Conservation (phyloP, 2,888 invertebrate species). For the Elmis aenea region DNA sequence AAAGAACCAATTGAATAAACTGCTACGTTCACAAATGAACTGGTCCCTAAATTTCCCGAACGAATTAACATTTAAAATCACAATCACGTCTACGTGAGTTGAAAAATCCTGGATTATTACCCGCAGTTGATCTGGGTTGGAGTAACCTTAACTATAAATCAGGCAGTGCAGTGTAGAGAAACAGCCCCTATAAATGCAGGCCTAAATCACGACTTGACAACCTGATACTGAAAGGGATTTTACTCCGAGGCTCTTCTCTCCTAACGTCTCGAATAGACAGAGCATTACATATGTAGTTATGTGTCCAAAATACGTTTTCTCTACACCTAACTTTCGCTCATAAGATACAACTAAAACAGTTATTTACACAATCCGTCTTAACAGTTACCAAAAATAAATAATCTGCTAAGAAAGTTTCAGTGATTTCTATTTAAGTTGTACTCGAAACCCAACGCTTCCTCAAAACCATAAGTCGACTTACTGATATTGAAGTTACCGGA, state of each 20-base stretch:
- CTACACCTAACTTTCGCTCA: neutral
- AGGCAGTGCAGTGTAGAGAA: constrained; percentile 33
- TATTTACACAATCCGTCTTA: no score
- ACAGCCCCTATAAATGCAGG: constrained; percentile 44
- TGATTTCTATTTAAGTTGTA: no score
- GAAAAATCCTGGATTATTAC: constrained; percentile 36
- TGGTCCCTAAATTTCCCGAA: no score
- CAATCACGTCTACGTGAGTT: constrained; percentile 27
- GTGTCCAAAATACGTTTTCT: constrained; percentile 12
- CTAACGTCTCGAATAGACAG: constrained; percentile 29
- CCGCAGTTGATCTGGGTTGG: constrained; percentile 34
- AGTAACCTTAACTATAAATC: constrained; percentile 44
- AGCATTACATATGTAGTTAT: constrained; percentile 27
- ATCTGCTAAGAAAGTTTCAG: no score
- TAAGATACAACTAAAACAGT: no score
- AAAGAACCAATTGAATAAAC: no score
- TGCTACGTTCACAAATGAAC: no score
- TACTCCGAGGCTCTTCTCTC: constrained; percentile 32
- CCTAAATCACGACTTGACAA: constrained; percentile 45
- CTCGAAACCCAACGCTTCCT: no score
- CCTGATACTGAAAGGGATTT: constrained; percentile 42
- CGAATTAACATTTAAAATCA: constrained; percentile 23
- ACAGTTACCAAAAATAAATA: no score
- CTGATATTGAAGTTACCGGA: no score
- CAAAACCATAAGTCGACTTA: no score